phyloP scores from a whole-genome alignment of 2,797 vertebrate genomes.

The Calcarius lapponicus region DNA sequence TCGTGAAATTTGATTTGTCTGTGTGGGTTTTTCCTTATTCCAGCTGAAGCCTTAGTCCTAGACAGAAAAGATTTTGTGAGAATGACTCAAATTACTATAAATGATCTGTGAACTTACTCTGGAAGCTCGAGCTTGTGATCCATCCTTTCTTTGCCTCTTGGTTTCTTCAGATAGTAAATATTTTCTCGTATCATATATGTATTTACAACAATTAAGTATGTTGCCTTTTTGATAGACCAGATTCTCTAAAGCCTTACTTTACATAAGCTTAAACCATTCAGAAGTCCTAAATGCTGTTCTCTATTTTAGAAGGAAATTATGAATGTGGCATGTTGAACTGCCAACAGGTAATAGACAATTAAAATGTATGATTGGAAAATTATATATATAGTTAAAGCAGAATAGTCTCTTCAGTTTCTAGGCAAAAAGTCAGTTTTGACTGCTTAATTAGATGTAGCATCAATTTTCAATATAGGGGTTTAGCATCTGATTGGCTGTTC shows the following conservation, averaged over 20 bases:
- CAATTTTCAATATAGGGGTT: not conserved
- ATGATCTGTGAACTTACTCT: not conserved
- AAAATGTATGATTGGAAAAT: not conserved
- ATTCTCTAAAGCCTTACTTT: not conserved
- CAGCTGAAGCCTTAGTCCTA: not conserved
- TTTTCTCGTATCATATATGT: not conserved
- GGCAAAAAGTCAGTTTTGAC: not conserved
- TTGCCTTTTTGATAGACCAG: not conserved
- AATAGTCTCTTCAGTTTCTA: not conserved
- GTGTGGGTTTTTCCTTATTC: not conserved
- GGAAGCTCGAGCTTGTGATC: not conserved
- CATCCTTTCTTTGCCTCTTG: not conserved
- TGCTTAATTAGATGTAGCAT: conserved; percentile 1
- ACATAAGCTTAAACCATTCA: not conserved
- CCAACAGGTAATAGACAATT: not conserved
- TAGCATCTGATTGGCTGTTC: conserved; percentile 16
- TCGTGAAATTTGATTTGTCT: not conserved
- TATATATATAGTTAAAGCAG: not conserved
- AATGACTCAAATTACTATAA: not conserved
- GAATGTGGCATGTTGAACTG: not conserved
- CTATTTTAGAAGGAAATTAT: not conserved
- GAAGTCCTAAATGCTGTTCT: not conserved
- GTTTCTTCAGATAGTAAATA: not conserved
- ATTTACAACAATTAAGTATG: not conserved
- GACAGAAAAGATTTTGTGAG: not conserved